Percentiles rank a stretch among this genome's conserved stretches.
phyloP scores from a whole-genome alignment of 2,113 vertebrate species.

The Pterophyllum scalare region DNA sequence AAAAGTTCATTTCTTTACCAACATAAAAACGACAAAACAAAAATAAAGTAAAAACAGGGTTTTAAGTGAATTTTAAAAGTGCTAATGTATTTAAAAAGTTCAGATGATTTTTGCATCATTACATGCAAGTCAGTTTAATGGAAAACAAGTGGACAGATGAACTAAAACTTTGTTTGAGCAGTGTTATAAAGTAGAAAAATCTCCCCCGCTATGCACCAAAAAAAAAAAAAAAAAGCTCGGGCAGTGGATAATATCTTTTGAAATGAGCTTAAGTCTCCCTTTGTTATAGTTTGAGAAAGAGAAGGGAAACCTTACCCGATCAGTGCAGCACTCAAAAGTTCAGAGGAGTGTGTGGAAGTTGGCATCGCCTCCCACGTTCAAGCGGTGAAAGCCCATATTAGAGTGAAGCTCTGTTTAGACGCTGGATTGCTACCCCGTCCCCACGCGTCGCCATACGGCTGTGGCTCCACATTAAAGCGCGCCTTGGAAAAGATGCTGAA shows the following conservation, averaged over 20 bases:
- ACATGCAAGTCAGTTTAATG: neutral
- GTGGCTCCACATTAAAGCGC: slow-evolving; percentile 50
- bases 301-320: slow-evolving; percentile 39
- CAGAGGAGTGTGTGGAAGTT: slow-evolving; percentile 33
- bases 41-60: neutral
- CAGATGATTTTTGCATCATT: neutral
- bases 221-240: neutral
- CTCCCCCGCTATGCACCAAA: neutral
- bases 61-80: neutral
- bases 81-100: neutral
- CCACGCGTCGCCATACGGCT: slow-evolving; percentile 58
- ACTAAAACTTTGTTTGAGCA: neutral
- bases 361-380: slow-evolving; percentile 38
- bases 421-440: slow-evolving; percentile 33
- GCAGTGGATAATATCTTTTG: neutral
- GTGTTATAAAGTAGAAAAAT: neutral
- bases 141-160: neutral
- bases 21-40: neutral
- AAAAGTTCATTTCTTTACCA: neutral
- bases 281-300: neutral
- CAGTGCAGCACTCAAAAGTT: slow-evolving; percentile 22
- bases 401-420: slow-evolving; percentile 5
- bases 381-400: slow-evolving; percentile 44
- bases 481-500: slow-evolving; percentile 72
- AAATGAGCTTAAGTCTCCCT: neutral